phyloP scores from a whole-genome alignment of 2,888 invertebrate species.

The Heliconius cydno region DNA sequence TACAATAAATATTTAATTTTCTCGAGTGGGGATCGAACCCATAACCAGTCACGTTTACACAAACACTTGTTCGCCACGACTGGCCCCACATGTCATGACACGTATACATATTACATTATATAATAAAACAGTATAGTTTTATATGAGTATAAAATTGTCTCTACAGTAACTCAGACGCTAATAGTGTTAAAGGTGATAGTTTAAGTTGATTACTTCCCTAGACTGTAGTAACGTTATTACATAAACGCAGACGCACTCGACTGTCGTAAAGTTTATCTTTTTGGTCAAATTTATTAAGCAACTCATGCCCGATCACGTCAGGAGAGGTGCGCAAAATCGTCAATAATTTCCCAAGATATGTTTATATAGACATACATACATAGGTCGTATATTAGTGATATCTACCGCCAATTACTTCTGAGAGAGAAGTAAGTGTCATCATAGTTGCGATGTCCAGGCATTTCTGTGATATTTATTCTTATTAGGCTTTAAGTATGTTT shows the following conservation, averaged over 20 bases:
- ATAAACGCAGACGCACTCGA: constrained; percentile 34
- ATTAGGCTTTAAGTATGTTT: neutral
- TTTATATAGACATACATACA: too few relatives aligned
- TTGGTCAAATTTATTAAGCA: constrained; percentile 62
- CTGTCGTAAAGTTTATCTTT: constrained; percentile 61
- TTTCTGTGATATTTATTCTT: neutral
- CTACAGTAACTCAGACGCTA: constrained; percentile 35
- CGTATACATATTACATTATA: too few relatives aligned
- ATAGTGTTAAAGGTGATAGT: constrained; percentile 47
- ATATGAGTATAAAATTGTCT: constrained; percentile 22
- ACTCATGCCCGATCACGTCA: constrained; percentile 52
- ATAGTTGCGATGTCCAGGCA: neutral
- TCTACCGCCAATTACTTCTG: neutral
- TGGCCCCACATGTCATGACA: too few relatives aligned
- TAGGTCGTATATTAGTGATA: neutral
- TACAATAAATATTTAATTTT: too few relatives aligned
- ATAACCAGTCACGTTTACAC: too few relatives aligned
- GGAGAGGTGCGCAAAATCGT: constrained; percentile 54
- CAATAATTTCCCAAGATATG: constrained; percentile 34
- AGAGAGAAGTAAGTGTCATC: neutral
- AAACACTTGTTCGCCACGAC: too few relatives aligned
- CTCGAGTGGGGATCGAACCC: too few relatives aligned
- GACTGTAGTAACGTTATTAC: constrained; percentile 47
- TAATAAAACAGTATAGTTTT: constrained; percentile 2
- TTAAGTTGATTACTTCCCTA: constrained; percentile 49